Base-by-base conservation (phyloP, 2,113 vertebrate genomes). In the Bathybates hornii region DNA sequence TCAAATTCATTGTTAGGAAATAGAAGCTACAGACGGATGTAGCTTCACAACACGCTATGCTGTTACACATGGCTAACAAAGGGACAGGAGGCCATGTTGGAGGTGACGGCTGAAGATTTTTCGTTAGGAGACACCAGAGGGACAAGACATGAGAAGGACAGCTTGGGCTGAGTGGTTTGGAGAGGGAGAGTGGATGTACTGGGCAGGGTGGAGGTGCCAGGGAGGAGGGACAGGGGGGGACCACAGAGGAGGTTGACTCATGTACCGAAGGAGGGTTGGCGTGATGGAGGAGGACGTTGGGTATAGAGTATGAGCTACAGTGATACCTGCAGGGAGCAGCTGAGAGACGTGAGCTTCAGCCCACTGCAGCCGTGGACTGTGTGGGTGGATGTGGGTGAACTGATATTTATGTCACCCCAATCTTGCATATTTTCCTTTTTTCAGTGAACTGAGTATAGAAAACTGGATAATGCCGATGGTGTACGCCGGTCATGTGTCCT, bases 381-480 rank as follows among this genome's bases (percentile, higher is more conserved):
- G 68, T 56, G 17, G 6, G 2, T 76, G 10, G 76, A 14, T 21
- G 29, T 68, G 63, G 41, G 14, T 17, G 13, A 10, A 12, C 79
- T 21, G 76, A 17, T 41, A 16, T 27, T 41, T 11, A 1, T 4
- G 24, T 6, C 14, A 36, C 19, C 76, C 3, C 6, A 41, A 3
- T 8, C 14, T 81, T 45, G 27, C 8, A 17, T 78, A 1, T 17
- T 57, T 29, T 0, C 61, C 3, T 68, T 53, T 41, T 5, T 45
- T 5, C 59, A 99, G 98, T 89, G 98, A 99, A 94, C 85, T 99
- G 93, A 99, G 98, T 91, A 99, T 99, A 94, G 98, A 99, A 79
- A 99, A 99, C 91, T 99, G 99, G 99, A 99, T 99, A 81, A 99
- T 99, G 97, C 98, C 99, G 83, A 98, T 98, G 93, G 98, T 99